Evolutionary conservation across 2,797 vertebrate species (phyloP).

Genomic region (Syngnathus acus): DNA sequence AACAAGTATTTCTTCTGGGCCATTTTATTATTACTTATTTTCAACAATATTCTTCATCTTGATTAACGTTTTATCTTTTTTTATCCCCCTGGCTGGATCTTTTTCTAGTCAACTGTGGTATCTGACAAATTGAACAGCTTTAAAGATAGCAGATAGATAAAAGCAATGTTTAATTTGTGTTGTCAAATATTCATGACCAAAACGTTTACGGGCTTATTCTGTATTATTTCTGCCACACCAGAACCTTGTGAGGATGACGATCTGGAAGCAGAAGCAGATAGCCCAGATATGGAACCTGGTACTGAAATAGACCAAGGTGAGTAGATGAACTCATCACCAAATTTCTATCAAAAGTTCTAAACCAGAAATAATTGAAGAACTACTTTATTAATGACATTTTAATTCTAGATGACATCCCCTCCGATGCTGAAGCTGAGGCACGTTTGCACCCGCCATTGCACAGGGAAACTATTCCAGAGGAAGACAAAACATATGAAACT

Average conservation of each 20-base stretch:
- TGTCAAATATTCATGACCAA: background rate
- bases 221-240: constrained; percentile 48
- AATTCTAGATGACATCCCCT: constrained; percentile 79
- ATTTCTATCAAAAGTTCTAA: constrained; percentile 1
- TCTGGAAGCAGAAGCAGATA: constrained; percentile 79
- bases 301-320: constrained; percentile 90
- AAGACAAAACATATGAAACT: constrained; percentile 52
- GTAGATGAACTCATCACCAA: constrained; percentile 7
- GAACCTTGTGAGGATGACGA: constrained; percentile 77
- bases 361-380: background rate
- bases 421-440: constrained; percentile 83
- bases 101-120: background rate
- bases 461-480: constrained; percentile 40
- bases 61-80: background rate
- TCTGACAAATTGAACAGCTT: background rate
- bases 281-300: constrained; percentile 80
- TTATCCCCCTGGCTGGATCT: background rate
- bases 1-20: background rate
- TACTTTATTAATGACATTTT: constrained; percentile 7
- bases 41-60: background rate
- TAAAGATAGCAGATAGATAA: background rate
- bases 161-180: background rate
- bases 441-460: constrained; percentile 52
- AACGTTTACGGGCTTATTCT: background rate
- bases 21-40: background rate